Base-by-base conservation (phyloP, 2,113 vertebrate species). In the Myrmecophaga tridactyla region DNA sequence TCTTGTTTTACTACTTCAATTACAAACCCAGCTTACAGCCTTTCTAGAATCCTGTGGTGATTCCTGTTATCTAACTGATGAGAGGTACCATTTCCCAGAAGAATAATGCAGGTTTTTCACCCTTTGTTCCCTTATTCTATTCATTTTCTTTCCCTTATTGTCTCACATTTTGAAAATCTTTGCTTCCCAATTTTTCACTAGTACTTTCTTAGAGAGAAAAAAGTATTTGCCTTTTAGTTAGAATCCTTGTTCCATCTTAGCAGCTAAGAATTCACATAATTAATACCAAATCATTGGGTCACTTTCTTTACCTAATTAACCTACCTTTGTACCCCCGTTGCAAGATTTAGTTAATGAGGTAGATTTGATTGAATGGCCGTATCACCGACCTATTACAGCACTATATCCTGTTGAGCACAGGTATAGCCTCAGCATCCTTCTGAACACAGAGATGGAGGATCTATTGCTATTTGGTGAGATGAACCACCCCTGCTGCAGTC, bases 1-100 rank as follows among this genome's bases (percentile, higher is more conserved):
- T 89, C 56, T 86, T 95, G 51, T 81, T 96, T 90, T 80, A 70
- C 85, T 90, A 13, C 88, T 89, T 65, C 31, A 72, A 29, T 76
- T 76, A 92, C 23, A 73, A 93, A 25, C 41, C 63, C 88, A 43
- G 6, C 72, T 76, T 53, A 13, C 82, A 81, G 46, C 39, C 67
- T 92, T 82, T 60, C 46, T 56, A 31, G 15, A 27, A 46, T 70
- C 77, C 36, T 69, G 1, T 43, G n/a, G 20, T 69, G 46, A 39
- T 27, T 63, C 36, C 77, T 69, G 0, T 29, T 77, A 10, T 0
- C 80, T 69, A 25, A 41, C 13, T 53, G 36, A 27, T n/a, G 46
- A 60, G 36, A 89, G 69, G 34, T 51, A 7, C 72, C 18, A 1
- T 92, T 96, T 82, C 39, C 67, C 67, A 2, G 1, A n/a, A n/a